Conservation (phyloP, 1,140 invertebrate genomes). For the Aphaenogaster ashmeadi region DNA sequence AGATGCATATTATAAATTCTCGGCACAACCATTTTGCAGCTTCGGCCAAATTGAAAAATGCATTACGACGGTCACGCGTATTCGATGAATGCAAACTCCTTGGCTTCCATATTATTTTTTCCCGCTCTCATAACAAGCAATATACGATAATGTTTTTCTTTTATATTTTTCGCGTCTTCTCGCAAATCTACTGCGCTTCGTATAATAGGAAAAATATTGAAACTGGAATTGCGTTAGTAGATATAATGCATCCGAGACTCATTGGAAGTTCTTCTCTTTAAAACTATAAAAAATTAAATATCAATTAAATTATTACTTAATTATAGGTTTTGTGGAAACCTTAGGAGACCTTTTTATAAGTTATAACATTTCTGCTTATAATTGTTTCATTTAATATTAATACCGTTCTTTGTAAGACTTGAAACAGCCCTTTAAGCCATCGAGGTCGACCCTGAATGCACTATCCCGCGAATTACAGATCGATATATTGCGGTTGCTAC, state of each 20-base stretch:
- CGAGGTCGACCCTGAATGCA: conserved; percentile 10
- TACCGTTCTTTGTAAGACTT: background rate
- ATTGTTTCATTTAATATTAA: background rate
- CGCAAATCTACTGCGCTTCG: background rate
- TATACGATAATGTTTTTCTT: background rate
- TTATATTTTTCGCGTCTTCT: background rate
- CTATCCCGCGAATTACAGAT: background rate
- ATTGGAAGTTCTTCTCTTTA: background rate
- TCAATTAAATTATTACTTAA: background rate
- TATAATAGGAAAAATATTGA: background rate
- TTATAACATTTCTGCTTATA: background rate
- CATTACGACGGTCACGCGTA: background rate
- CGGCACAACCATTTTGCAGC: background rate
- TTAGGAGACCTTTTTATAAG: too few species aligned
- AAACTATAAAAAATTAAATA: background rate
- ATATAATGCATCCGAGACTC: background rate
- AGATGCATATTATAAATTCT: background rate
- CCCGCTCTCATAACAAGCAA: background rate
- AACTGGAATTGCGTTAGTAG: background rate
- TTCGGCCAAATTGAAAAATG: conserved; percentile 9
- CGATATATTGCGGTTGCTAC: conserved; percentile 6
- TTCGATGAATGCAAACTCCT: background rate
- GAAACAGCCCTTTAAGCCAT: background rate
- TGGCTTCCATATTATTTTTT: conserved; percentile 9
- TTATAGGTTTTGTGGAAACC: background rate